These are phyloP conservation scores for Erebia aethiops DNA, from an alignment of 2,888 invertebrate species.

Conservation along the genomic window DNA sequence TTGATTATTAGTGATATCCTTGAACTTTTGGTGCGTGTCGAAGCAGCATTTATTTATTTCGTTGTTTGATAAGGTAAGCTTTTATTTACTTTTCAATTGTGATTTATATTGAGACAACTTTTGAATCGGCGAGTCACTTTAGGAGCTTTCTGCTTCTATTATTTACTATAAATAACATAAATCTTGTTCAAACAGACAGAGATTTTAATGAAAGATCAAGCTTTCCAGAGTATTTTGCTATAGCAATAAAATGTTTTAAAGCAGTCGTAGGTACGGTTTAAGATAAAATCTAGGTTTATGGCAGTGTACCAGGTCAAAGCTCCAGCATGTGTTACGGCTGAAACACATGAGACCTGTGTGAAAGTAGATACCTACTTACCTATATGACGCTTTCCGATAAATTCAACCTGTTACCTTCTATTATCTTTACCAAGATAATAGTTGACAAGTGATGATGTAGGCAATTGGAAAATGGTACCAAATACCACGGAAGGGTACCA, in stretches of 20 bases:
- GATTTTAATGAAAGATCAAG: background rate
- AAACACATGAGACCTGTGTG: conserved; percentile 37
- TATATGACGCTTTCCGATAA: conserved; percentile 9
- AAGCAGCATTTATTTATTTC: conserved; percentile 25
- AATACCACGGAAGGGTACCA: too few relatives aligned
- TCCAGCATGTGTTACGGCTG: conserved; percentile 35
- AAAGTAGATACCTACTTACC: conserved; percentile 31
- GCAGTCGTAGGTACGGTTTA: conserved; percentile 22
- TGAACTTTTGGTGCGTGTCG: conserved; percentile 33
- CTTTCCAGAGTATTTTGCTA: conserved; percentile 2
- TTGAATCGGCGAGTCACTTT: background rate
- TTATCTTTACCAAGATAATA: too few relatives aligned
- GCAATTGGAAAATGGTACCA: too few relatives aligned
- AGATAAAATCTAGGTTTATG: conserved; percentile 44
- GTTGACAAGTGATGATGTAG: too few relatives aligned
- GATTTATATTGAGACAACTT: conserved; percentile 14
- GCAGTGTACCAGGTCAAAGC: conserved; percentile 43
- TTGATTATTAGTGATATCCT: conserved; percentile 36
- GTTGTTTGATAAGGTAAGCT: conserved; percentile 34
- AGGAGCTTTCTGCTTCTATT: background rate
- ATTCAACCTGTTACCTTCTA: conserved; percentile 13
- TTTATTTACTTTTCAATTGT: conserved; percentile 37
- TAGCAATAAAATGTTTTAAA: conserved; percentile 12
- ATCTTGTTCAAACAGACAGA: background rate
- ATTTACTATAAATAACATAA: background rate